A percentile compares a stretch with the other conserved stretches of the same genome.
Conservation (phyloP, 2,797 vertebrate genomes). For the Oreochromis grahami region DNA sequence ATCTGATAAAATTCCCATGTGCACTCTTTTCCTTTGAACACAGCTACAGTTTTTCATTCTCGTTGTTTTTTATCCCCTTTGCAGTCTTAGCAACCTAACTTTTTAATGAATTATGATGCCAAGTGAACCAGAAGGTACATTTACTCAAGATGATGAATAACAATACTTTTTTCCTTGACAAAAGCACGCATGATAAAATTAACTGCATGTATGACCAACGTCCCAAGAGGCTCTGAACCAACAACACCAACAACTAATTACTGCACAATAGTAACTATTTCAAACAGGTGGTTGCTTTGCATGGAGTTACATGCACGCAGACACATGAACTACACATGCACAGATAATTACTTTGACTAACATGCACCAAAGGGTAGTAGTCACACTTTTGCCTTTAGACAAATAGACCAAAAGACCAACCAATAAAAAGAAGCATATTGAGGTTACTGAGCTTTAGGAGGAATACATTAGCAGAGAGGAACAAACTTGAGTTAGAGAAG, state of each 20-base stretch:
- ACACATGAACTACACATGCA: background rate
- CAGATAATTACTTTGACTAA: background rate
- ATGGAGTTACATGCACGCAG: background rate
- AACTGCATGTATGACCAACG: constrained; percentile 44
- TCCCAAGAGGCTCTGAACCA: constrained; percentile 11
- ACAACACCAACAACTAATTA: constrained; percentile 33
- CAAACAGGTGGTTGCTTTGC: background rate
- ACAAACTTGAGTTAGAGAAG: background rate
- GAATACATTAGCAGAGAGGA: background rate
- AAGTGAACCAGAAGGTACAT: constrained; percentile 44
- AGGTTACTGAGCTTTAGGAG: background rate
- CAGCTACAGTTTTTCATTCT: background rate
- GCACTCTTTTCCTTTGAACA: background rate
- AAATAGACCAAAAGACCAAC: background rate
- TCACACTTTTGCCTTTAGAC: background rate
- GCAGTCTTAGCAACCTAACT: constrained; percentile 8
- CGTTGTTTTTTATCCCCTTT: constrained; percentile 5
- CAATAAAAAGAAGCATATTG: background rate
- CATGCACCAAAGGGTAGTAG: background rate
- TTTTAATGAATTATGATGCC: constrained; percentile 50
- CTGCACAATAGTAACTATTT: constrained; percentile 16
- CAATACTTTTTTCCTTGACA: constrained; percentile 41
- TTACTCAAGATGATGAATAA: constrained; percentile 62
- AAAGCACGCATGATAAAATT: constrained; percentile 57
- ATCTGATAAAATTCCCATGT: constrained; percentile 31